Percentiles rank a stretch among this genome's conserved stretches.
These are phyloP conservation scores for Eonycteris spelaea DNA, from an alignment of 2,113 vertebrate species.

Conservation along the genomic window DNA sequence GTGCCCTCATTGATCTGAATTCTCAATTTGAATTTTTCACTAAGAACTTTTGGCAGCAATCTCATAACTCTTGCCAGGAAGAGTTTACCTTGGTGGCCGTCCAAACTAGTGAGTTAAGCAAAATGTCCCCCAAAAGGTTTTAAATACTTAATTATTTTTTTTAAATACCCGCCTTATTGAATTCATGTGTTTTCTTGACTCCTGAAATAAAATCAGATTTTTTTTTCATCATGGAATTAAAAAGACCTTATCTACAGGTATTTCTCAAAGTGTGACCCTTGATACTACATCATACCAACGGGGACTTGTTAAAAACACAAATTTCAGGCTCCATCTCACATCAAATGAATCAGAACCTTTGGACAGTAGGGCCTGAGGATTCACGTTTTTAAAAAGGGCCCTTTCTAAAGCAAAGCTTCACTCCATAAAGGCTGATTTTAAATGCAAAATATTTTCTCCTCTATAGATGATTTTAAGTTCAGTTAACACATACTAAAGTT, in stretches of 20 bases:
- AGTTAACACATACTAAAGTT: background rate
- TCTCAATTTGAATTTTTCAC: conserved; percentile 67
- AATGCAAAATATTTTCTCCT: background rate
- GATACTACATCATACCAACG: background rate
- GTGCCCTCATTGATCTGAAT: conserved; percentile 46
- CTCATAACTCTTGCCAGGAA: conserved; percentile 65
- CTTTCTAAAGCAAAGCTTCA: background rate
- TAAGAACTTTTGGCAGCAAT: conserved; percentile 70
- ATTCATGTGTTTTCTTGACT: conserved; percentile 32
- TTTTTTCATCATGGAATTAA: background rate
- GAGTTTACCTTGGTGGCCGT: conserved; percentile 49
- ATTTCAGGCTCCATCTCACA: background rate
- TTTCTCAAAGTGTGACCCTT: background rate
- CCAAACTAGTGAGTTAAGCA: conserved; percentile 54
- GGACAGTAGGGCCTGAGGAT: background rate
- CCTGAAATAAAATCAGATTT: conserved; percentile 30
- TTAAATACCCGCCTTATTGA: conserved; percentile 32
- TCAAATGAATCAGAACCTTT: background rate
- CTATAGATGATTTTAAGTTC: background rate
- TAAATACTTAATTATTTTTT: conserved; percentile 61
- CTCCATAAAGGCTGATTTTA: background rate
- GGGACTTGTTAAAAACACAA: background rate
- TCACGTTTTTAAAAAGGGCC: background rate
- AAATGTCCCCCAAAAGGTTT: conserved; percentile 47
- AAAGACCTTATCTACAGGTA: background rate